A percentile compares a stretch with the other conserved stretches of the same genome.
phyloP scores from a whole-genome alignment of 2,888 invertebrate genomes.

The Sympetrum striolatum region DNA sequence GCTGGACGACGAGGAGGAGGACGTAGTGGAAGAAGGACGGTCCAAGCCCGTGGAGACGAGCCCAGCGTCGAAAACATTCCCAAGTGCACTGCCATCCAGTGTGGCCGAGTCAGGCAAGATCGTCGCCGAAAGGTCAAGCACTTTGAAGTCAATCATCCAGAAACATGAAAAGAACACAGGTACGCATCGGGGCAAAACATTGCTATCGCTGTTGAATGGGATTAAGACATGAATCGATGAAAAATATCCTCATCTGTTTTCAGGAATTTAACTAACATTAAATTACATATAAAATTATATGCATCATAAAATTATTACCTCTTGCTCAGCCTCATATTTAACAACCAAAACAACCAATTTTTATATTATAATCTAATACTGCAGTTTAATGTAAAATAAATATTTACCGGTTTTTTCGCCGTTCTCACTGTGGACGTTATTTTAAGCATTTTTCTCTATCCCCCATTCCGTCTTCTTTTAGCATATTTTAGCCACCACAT shows the following conservation, averaged over 20 bases:
- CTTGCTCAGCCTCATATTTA: no score
- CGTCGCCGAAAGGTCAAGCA: slow-evolving; percentile 48
- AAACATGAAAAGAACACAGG: slow-evolving; percentile 53
- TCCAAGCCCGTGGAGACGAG: slow-evolving; percentile 7
- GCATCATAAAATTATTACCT: no score
- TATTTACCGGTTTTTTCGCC: no score
- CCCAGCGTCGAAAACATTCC: slow-evolving; percentile 40
- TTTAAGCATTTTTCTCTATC: no score
- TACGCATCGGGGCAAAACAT: neutral
- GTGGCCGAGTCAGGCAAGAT: slow-evolving; percentile 46
- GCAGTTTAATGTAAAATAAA: no score
- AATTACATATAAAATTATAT: neutral
- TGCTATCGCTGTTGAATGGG: neutral
- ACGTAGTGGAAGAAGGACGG: slow-evolving; percentile 5
- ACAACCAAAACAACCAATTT: no score
- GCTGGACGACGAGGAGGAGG: slow-evolving; percentile 47
- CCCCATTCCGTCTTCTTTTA: no score
- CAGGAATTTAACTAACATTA: neutral
- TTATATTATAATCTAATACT: no score
- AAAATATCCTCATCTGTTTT: neutral
- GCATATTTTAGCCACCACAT: no score
- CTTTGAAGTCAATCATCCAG: slow-evolving; percentile 54
- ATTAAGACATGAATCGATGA: no score
- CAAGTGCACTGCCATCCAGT: slow-evolving; percentile 37
- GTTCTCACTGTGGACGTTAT: no score